phyloP scores from a whole-genome alignment of 2,888 invertebrate genomes.

The Sinhomidia bicolor region DNA sequence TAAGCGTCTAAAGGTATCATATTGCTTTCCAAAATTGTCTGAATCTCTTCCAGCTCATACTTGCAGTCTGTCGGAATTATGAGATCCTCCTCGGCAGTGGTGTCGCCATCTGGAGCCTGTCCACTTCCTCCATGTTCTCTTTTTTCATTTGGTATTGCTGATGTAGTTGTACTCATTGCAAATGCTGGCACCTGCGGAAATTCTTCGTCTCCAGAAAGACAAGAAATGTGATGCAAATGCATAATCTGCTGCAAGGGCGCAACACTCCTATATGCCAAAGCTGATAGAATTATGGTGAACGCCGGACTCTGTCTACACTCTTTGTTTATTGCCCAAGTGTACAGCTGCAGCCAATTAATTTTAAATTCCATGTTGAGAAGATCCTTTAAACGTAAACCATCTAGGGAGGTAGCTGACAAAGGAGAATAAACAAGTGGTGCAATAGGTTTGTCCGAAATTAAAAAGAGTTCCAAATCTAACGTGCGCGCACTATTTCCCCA shows the following conservation, averaged over 20 bases:
- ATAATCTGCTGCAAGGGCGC: conserved; percentile 22
- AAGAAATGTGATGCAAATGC: conserved; percentile 36
- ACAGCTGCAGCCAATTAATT: conserved; percentile 52
- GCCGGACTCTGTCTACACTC: not conserved
- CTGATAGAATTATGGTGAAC: conserved; percentile 6
- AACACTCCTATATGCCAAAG: conserved; percentile 20
- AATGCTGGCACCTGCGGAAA: conserved; percentile 29
- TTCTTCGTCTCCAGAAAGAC: not conserved
- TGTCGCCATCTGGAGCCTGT: not conserved
- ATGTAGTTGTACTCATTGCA: not conserved
- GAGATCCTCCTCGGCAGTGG: not conserved
- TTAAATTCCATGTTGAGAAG: conserved; percentile 18
- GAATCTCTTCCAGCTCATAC: conserved; percentile 11
- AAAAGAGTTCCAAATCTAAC: not conserved
- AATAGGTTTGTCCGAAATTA: not conserved
- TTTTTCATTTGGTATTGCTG: not conserved
- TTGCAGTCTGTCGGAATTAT: not conserved
- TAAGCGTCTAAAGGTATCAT: not conserved
- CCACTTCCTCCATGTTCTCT: not conserved
- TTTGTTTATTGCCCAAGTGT: not conserved
- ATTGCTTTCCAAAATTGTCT: not conserved
- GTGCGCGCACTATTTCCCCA: not conserved
- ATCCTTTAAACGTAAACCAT: conserved; percentile 18
- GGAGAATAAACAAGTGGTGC: not conserved
- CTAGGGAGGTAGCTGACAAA: not conserved